These are phyloP conservation scores for Drosophila peninsularis DNA, from an alignment of 2,888 invertebrate species.

Conservation along the genomic window DNA sequence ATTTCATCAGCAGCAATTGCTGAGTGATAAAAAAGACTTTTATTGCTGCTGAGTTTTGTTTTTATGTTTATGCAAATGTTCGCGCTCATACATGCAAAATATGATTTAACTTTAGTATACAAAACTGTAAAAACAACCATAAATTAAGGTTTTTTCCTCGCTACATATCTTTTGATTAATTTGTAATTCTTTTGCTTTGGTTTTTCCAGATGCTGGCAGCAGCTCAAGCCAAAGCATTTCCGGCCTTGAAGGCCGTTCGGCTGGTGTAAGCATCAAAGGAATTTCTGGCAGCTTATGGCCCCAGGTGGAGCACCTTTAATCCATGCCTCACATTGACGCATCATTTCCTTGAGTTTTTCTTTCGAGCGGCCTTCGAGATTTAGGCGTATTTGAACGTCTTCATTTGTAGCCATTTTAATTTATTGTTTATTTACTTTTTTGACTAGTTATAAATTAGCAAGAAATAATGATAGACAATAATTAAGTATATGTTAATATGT, in stretches of 20 bases:
- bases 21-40: neutral
- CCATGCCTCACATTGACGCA: constrained; percentile 1
- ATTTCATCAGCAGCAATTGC: neutral
- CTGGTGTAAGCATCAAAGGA: neutral
- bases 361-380: constrained; percentile 15
- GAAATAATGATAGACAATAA: constrained; percentile 53
- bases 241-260: constrained; percentile 7
- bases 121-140: constrained; percentile 3
- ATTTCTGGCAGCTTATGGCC: constrained; percentile 1
- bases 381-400: constrained; percentile 41
- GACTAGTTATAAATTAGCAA: constrained; percentile 46
- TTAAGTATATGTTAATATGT: constrained; percentile 52
- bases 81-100: too few species aligned
- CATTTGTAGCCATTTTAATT: constrained; percentile 12
- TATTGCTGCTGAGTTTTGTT: constrained; percentile 5
- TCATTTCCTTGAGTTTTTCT: constrained; percentile 19
- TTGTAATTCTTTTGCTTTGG: constrained; percentile 1
- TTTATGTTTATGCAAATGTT: neutral
- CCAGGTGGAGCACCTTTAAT: neutral
- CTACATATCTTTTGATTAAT: neutral
- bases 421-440: constrained; percentile 24
- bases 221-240: constrained; percentile 1
- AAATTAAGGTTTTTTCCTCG: constrained; percentile 7
- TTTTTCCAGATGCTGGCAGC: constrained; percentile 2
- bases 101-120: constrained; percentile 1